Evolutionary conservation across 2,797 vertebrate species (phyloP).

Genomic region (Gephyroberyx darwinii): DNA sequence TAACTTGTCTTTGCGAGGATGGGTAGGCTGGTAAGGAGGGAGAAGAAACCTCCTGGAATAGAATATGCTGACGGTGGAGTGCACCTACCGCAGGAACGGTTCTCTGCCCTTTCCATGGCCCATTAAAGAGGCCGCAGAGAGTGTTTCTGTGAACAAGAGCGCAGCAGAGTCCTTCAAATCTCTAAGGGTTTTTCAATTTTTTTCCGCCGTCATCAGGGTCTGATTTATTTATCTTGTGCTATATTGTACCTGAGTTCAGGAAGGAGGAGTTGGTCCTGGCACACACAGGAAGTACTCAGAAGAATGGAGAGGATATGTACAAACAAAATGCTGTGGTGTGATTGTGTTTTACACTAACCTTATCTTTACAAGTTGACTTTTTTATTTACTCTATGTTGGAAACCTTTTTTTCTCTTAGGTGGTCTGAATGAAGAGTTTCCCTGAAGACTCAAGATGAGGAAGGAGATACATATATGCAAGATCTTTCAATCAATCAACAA

Average conservation of each 20-base stretch:
- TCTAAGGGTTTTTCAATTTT: slow-evolving; percentile 39
- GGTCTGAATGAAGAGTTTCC: slow-evolving; percentile 22
- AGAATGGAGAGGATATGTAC: not conserved
- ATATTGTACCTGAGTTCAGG: slow-evolving; percentile 37
- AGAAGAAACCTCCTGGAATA: slow-evolving; percentile 68
- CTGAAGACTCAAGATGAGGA: slow-evolving; percentile 5
- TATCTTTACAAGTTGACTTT: not conserved
- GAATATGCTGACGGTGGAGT: slow-evolving; percentile 73
- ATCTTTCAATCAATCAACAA: slow-evolving; percentile 22
- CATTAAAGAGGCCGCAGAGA: slow-evolving; percentile 61
- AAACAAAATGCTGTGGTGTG: not conserved
- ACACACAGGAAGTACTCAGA: not conserved
- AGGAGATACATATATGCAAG: slow-evolving; percentile 17
- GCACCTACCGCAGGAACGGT: slow-evolving; percentile 54
- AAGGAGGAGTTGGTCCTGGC: slow-evolving; percentile 3
- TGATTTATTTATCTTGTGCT: slow-evolving; percentile 60
- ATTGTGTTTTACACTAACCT: not conserved
- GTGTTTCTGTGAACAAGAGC: slow-evolving; percentile 50
- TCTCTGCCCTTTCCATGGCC: slow-evolving; percentile 52
- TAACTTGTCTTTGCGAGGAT: slow-evolving; percentile 59
- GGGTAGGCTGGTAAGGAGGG: slow-evolving; percentile 21
- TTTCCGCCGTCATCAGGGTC: slow-evolving; percentile 47
- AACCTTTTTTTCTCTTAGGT: slow-evolving; percentile 39
- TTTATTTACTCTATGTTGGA: slow-evolving; percentile 3
- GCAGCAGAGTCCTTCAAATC: slow-evolving; percentile 35